Conservation (phyloP, 2,888 invertebrate species). For the Adelphocoris suturalis region DNA sequence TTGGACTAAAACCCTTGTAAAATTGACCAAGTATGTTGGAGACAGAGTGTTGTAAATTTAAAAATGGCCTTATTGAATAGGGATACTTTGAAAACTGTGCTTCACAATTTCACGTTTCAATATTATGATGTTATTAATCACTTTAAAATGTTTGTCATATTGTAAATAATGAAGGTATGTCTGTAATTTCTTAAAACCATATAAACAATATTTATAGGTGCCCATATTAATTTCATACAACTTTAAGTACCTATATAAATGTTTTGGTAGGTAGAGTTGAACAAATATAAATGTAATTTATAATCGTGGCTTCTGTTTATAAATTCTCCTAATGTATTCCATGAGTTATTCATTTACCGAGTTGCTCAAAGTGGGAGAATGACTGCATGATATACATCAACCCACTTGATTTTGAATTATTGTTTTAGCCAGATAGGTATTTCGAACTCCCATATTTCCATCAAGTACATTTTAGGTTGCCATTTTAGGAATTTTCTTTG, state of each 20-base stretch:
- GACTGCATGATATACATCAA: no score
- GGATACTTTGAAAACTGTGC: background rate
- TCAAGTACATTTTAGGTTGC: no score
- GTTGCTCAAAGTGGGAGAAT: no score
- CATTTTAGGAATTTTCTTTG: no score
- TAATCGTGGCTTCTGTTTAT: background rate
- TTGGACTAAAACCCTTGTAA: background rate
- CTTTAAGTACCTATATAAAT: background rate
- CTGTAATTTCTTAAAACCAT: background rate
- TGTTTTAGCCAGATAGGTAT: no score
- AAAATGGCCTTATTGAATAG: conserved; percentile 1
- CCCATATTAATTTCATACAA: background rate
- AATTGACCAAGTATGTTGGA: conserved; percentile 1
- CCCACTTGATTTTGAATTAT: no score
- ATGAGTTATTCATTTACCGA: no score
- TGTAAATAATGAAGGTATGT: background rate
- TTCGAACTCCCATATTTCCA: no score
- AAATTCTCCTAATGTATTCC: no score
- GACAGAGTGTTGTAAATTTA: background rate
- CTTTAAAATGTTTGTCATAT: background rate
- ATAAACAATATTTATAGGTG: background rate
- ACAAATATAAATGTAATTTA: conserved; percentile 18
- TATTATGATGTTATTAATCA: background rate
- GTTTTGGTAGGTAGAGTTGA: background rate
- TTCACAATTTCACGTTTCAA: background rate